Evolutionary conservation across 2,888 invertebrate species (phyloP).

Genomic region (Diplazon laetatorius): DNA sequence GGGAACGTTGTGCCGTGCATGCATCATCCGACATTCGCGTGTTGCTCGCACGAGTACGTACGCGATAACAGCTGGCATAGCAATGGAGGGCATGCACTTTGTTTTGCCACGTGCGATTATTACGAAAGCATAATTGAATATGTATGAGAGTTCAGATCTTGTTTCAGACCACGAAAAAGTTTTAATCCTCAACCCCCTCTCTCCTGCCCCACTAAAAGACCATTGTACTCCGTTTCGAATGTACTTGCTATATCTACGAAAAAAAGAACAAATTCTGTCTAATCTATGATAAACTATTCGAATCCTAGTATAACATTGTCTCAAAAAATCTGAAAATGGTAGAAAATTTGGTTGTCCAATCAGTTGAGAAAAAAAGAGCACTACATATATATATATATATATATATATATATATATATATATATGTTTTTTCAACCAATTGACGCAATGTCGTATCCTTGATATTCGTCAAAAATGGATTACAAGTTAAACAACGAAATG

Average conservation of each 20-base stretch:
- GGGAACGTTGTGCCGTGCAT: constrained; percentile 51
- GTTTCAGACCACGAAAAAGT: neutral
- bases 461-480: no score
- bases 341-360: constrained; percentile 3
- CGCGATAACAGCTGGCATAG: constrained; percentile 23
- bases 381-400: no score
- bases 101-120: constrained; percentile 52
- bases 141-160: constrained; percentile 14
- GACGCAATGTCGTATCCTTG: no score
- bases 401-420: no score
- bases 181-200: constrained; percentile 1
- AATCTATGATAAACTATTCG: constrained; percentile 33
- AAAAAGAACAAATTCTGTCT: constrained; percentile 31
- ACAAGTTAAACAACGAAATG: neutral
- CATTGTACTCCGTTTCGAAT: constrained; percentile 1
- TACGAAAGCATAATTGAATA: constrained; percentile 31
- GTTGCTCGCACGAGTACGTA: constrained; percentile 55
- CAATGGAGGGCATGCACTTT: constrained; percentile 50
- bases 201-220: no score
- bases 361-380: neutral
- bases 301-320: constrained; percentile 12
- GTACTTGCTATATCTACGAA: constrained; percentile 21
- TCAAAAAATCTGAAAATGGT: neutral
- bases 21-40: constrained; percentile 62
- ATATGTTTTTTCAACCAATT: no score